Evolutionary conservation across 2,888 invertebrate species (phyloP), one percentile per base, ranked within the genome.

Genomic region (Bursaphelenchus okinawaensis): DNA sequence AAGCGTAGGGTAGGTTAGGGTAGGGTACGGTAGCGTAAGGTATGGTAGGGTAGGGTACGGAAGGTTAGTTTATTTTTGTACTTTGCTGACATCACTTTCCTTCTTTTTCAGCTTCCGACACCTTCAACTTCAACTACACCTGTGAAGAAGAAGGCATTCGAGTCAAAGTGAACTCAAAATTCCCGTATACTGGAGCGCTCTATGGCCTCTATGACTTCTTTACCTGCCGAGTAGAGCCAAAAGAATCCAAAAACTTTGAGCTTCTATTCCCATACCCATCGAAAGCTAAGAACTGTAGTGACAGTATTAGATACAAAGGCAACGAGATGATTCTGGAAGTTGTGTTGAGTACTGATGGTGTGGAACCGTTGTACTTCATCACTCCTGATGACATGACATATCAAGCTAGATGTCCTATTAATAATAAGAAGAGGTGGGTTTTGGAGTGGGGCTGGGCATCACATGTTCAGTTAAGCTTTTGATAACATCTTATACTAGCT

Each of bases 171-270:
- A 68, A 81, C 7, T 75, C 78, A 8, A 72, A 74, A 54, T 75
- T 80, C 52, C 80, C 81, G 0, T 82, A 82, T 64, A 80, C 81
- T 8, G 82, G 82, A 28, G 82, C 81, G 7, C 70, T 82, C n/a
- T 82, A 82, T 62, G 82, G 83, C 9, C 75, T 82, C 24, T 82
- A 82, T 66, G 82, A 82, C 63, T 82, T 79, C 68, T 82, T 82
- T 68, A 78, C 82, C 7, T 82, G 82, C 56, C 68, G 82, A 27
- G 58, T 77, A 7, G 83, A 83, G 62, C 82, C 82, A 19, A 74
- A 76, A 60, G 79, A 79, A 58, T 54, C 73, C 22, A 74, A 65
- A 7, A 65, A 73, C 2, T 82, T 82, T 57, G 74, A 76, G 24
- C 73, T 74, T 64, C 74, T 79, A 60, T 82, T 82, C 73, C 82